Evolutionary conservation across 2,113 vertebrate genomes (phyloP).

Genomic region (Mystacornis crossleyi): DNA sequence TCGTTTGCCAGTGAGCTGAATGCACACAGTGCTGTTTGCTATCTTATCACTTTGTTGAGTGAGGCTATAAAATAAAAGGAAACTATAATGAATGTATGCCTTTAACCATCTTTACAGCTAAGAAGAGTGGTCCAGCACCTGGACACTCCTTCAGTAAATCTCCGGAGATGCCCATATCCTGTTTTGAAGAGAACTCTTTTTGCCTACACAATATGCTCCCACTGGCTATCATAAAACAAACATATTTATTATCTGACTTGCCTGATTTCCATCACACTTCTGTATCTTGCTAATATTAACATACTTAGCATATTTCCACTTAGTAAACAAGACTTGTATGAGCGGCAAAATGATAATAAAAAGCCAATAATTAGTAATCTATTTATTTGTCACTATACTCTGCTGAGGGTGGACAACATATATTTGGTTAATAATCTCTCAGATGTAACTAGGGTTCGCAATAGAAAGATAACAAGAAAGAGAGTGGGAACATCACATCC

Average conservation of each 20-base stretch:
- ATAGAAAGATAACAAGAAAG: neutral
- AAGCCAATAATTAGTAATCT: neutral
- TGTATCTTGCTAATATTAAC: neutral
- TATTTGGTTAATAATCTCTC: neutral
- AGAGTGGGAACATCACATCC: neutral
- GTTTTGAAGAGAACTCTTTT: neutral
- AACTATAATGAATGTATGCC: neutral
- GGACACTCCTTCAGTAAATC: neutral
- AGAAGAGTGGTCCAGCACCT: neutral
- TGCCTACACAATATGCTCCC: neutral
- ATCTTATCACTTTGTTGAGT: neutral
- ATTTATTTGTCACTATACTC: neutral
- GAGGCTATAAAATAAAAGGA: slow-evolving; percentile 17
- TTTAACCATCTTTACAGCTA: neutral
- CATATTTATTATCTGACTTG: neutral
- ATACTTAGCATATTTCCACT: neutral
- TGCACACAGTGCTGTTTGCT: neutral
- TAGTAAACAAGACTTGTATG: neutral
- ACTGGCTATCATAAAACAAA: slow-evolving; percentile 22
- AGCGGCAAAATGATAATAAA: neutral
- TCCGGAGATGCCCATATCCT: neutral
- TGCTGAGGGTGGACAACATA: neutral
- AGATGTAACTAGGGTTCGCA: neutral
- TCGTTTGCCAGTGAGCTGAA: neutral
- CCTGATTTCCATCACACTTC: neutral